These are phyloP conservation scores for Pogona vitticeps DNA, from an alignment of 2,113 vertebrate genomes.

Conservation along the genomic window DNA sequence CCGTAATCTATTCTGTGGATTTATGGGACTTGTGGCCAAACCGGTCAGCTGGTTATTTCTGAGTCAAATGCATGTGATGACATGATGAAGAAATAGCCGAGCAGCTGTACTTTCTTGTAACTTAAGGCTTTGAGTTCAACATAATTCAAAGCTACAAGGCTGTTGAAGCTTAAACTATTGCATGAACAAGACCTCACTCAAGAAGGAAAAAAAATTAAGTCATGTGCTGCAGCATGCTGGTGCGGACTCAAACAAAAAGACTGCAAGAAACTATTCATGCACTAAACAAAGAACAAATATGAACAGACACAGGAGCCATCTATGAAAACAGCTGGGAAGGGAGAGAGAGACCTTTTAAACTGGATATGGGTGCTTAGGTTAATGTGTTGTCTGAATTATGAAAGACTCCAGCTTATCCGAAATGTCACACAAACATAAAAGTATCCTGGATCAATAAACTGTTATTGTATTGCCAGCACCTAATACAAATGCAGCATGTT, in stretches of 20 bases:
- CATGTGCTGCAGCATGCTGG: background rate
- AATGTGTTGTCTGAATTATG: background rate
- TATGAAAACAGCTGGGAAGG: background rate
- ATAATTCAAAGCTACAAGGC: too few relatives aligned
- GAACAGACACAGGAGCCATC: background rate
- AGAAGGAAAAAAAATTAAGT: too few relatives aligned
- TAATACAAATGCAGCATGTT: background rate
- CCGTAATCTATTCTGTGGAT: too few relatives aligned
- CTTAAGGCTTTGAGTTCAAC: too few relatives aligned
- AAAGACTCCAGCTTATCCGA: background rate
- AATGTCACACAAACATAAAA: background rate
- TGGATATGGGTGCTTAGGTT: too few relatives aligned
- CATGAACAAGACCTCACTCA: too few relatives aligned
- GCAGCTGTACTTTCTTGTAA: too few relatives aligned
- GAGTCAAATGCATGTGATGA: too few relatives aligned
- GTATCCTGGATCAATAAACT: background rate
- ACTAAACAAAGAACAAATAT: background rate
- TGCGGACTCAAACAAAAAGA: background rate
- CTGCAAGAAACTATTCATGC: background rate
- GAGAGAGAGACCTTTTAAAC: background rate
- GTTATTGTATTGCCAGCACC: background rate
- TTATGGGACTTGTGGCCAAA: too few relatives aligned
- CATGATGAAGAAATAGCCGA: too few relatives aligned
- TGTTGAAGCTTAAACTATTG: too few relatives aligned
- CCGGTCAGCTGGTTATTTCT: too few relatives aligned